Evolutionary conservation across 2,113 vertebrate genomes (phyloP).

Genomic region (Alethe castanea): DNA sequence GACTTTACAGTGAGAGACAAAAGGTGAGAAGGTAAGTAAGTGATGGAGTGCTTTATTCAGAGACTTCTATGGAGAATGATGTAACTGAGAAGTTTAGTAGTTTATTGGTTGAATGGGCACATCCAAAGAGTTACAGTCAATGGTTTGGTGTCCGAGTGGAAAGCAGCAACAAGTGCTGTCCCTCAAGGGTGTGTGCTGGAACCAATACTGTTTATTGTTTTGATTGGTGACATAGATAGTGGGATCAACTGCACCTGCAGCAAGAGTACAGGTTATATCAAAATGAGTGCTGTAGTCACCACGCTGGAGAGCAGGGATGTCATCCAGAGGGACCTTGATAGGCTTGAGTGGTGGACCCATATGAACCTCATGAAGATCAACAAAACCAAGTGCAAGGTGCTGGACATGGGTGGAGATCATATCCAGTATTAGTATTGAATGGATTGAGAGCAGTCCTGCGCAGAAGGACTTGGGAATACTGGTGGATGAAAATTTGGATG

Average conservation of each 20-base stretch:
- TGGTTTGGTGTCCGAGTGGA: accelerated
- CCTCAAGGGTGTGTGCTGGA: background rate
- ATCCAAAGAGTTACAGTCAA: accelerated
- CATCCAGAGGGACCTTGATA: background rate
- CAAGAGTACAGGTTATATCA: background rate
- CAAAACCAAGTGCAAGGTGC: background rate
- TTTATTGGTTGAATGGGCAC: background rate
- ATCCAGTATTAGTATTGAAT: background rate
- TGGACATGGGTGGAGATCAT: background rate
- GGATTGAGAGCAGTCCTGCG: background rate
- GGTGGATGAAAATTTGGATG: background rate
- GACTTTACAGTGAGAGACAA: background rate
- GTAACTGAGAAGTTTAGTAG: background rate
- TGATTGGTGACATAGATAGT: background rate
- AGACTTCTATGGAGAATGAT: background rate
- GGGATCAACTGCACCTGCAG: background rate
- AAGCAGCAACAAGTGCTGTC: background rate
- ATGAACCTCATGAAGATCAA: background rate
- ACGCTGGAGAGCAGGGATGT: no score
- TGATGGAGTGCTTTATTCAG: background rate
- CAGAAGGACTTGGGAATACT: background rate
- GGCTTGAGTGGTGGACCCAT: background rate
- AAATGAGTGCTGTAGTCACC: background rate
- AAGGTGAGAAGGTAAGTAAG: background rate
- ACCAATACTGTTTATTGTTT: background rate